Evolutionary conservation across 2,797 vertebrate species (phyloP).

Genomic region (Cygnus olor): DNA sequence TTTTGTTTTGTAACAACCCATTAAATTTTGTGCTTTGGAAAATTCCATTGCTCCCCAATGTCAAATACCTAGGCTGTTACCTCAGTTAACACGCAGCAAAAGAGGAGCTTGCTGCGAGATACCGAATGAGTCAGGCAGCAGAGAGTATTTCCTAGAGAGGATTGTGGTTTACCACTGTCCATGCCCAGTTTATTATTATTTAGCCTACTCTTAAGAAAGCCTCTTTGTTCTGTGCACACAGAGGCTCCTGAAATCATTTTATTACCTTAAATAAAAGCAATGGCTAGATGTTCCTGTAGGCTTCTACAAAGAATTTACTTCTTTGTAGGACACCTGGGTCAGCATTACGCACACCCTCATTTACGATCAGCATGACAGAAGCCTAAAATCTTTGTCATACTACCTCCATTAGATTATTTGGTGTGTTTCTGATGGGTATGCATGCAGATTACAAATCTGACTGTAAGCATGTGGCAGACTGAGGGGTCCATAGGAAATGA

Average conservation of each 20-base stretch:
- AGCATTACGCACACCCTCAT: fast-evolving
- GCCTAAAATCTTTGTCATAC: neutral
- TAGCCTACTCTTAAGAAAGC: neutral
- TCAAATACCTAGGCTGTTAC: neutral
- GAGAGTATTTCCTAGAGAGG: neutral
- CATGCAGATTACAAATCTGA: neutral
- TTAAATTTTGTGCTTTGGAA: conserved; percentile 56
- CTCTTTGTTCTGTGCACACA: neutral
- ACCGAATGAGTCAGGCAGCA: neutral
- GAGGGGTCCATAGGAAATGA: neutral
- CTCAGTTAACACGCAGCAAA: neutral
- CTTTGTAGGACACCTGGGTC: neutral
- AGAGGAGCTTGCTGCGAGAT: neutral
- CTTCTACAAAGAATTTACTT: neutral
- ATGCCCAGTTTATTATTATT: neutral
- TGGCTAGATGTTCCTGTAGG: neutral
- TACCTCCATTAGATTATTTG: neutral
- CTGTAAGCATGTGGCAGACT: neutral
- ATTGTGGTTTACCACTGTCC: fast-evolving
- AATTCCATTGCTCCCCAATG: conserved; percentile 19
- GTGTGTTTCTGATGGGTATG: neutral
- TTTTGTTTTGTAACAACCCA: conserved; percentile 59
- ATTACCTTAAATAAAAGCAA: neutral
- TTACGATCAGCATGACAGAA: neutral
- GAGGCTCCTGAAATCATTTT: neutral